Percentiles rank a stretch among this genome's conserved stretches.
These are phyloP conservation scores for Yponomeuta plumbellus DNA, from an alignment of 2,888 invertebrate genomes.

Conservation along the genomic window DNA sequence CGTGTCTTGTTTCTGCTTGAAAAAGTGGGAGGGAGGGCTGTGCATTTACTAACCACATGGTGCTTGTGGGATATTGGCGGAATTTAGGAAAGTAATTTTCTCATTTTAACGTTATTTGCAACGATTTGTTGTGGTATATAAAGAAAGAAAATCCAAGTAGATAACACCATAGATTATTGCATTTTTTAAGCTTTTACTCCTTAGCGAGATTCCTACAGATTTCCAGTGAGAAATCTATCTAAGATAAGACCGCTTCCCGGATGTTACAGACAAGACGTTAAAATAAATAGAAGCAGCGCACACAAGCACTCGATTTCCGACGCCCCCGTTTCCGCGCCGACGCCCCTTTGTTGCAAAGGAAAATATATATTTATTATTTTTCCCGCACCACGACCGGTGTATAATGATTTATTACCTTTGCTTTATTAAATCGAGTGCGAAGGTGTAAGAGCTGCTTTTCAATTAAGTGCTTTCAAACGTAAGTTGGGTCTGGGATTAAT, in stretches of 20 bases:
- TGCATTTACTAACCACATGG: too few species aligned
- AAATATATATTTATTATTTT: conserved; percentile 42
- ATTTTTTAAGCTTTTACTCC: too few species aligned
- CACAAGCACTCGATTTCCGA: conserved; percentile 63
- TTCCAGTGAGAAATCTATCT: neutral
- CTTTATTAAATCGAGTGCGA: neutral
- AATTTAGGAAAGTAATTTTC: too few species aligned
- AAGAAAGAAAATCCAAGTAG: too few species aligned
- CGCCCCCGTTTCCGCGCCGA: conserved; percentile 50
- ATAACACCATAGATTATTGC: too few species aligned
- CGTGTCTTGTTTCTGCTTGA: too few species aligned
- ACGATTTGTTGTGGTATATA: too few species aligned
- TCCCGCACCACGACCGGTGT: conserved; percentile 43
- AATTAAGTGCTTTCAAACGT: neutral
- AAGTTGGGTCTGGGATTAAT: neutral
- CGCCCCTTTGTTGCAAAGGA: conserved; percentile 34
- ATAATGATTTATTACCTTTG: conserved; percentile 36
- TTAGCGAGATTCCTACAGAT: too few species aligned
- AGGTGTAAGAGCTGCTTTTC: neutral
- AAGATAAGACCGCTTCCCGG: conserved; percentile 42
- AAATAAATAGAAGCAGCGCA: conserved; percentile 59
- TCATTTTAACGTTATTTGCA: too few species aligned
- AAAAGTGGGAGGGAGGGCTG: too few species aligned
- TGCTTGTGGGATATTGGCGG: too few species aligned
- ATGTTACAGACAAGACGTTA: conserved; percentile 63